phyloP scores from a whole-genome alignment of 2,797 vertebrate species.

The Phrynocephalus forsythii region DNA sequence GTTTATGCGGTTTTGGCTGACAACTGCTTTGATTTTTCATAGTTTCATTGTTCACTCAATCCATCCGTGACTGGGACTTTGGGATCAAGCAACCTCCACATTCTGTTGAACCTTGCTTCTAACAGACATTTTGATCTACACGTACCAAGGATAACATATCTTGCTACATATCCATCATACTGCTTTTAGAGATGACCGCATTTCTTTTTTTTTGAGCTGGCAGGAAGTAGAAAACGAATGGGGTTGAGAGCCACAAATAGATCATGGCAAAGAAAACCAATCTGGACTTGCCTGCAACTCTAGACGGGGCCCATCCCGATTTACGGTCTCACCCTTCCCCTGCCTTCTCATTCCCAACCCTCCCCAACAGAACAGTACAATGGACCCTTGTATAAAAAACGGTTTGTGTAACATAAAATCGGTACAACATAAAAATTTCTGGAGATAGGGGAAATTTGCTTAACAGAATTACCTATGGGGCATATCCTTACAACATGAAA shows the following conservation, averaged over 20 bases:
- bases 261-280: neutral
- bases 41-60: neutral
- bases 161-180: neutral
- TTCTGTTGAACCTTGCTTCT: too few species aligned
- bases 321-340: neutral
- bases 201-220: neutral
- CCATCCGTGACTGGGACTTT: neutral
- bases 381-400: too few species aligned
- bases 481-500: too few species aligned
- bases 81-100: neutral
- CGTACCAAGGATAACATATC: neutral
- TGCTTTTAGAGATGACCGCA: neutral
- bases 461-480: too few species aligned
- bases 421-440: too few species aligned
- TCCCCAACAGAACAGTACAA: neutral
- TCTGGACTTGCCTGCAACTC: neutral
- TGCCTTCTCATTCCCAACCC: neutral
- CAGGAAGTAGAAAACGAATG: neutral
- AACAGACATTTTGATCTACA: neutral
- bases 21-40: neutral
- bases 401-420: too few species aligned
- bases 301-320: neutral
- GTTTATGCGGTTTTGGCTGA: conserved; percentile 20
- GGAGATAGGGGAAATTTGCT: too few species aligned
- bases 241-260: neutral